Percentiles rank a stretch among this genome's conserved stretches.
Evolutionary conservation across 1,140 invertebrate genomes (phyloP).

Genomic region (Rhagoletis pomonella): DNA sequence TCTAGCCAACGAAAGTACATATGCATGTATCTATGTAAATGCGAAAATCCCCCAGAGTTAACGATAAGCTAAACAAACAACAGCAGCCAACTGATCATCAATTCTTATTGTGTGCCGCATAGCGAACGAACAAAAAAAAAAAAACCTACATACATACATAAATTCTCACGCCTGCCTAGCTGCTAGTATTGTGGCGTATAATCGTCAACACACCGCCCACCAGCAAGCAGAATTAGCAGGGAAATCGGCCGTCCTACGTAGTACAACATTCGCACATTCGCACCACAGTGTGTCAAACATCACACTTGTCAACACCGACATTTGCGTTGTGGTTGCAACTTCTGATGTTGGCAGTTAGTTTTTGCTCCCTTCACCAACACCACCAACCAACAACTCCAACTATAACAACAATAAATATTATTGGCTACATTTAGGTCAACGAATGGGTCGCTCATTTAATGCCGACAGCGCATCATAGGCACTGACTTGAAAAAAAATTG

Average conservation of each 20-base stretch:
- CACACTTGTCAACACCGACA: background rate
- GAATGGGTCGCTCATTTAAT: conserved; percentile 38
- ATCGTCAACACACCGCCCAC: background rate
- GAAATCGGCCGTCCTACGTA: no score
- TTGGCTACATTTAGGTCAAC: background rate
- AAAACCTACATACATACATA: no score
- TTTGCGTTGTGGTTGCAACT: background rate
- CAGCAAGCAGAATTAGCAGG: background rate
- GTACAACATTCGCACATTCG: background rate
- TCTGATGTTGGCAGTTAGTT: background rate
- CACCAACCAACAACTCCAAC: background rate
- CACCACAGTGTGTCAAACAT: background rate
- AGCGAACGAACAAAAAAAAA: background rate
- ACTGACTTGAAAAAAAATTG: conserved; percentile 38
- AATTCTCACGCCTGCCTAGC: background rate
- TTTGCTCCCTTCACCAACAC: background rate
- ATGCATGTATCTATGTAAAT: no score
- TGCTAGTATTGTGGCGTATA: background rate
- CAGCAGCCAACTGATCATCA: no score
- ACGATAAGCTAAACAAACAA: background rate
- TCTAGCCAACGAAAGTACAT: no score
- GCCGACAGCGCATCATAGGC: background rate
- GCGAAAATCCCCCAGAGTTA: background rate
- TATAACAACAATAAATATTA: background rate
- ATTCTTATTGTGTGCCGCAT: background rate